Evolutionary conservation across 2,888 invertebrate species (phyloP).

Genomic region (Dusona sp.): DNA sequence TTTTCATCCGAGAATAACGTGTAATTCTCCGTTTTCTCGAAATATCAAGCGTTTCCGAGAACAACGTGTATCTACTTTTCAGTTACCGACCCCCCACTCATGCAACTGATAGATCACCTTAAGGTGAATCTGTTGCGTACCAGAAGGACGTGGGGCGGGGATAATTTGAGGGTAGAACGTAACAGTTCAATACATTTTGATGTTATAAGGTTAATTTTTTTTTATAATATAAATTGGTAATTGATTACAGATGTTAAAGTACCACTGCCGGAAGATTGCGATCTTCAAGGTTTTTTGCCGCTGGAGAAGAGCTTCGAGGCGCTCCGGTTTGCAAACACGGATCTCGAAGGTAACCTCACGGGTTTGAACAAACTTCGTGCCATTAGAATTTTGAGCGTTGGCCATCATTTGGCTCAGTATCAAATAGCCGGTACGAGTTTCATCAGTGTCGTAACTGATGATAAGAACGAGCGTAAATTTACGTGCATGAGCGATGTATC

Average conservation of each 20-base stretch:
- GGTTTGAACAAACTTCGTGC: constrained; percentile 85
- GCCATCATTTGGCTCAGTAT: constrained; percentile 85
- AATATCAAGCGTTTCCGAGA: too few relatives aligned
- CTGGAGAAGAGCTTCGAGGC: constrained; percentile 87
- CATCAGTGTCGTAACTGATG: constrained; percentile 77
- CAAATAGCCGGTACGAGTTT: constrained; percentile 84
- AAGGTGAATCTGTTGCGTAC: too few relatives aligned
- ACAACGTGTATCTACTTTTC: too few relatives aligned
- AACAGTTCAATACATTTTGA: too few relatives aligned
- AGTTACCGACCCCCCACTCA: too few relatives aligned
- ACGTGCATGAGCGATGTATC: constrained; percentile 84
- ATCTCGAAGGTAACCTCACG: constrained; percentile 82
- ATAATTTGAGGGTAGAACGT: too few relatives aligned
- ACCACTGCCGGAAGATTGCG: constrained; percentile 92
- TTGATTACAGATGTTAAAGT: constrained; percentile 83
- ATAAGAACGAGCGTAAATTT: constrained; percentile 77
- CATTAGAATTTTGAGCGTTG: constrained; percentile 85
- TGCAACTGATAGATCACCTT: too few relatives aligned
- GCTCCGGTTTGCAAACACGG: constrained; percentile 86
- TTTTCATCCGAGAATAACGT: too few relatives aligned
- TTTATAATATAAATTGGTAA: neutral
- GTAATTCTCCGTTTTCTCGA: too few relatives aligned
- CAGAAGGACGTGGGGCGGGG: too few relatives aligned
- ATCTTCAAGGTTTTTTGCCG: constrained; percentile 92
- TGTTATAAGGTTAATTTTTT: too few relatives aligned